phyloP scores from a whole-genome alignment of 1,140 invertebrate genomes.

The Luehdorfia chinensis region DNA sequence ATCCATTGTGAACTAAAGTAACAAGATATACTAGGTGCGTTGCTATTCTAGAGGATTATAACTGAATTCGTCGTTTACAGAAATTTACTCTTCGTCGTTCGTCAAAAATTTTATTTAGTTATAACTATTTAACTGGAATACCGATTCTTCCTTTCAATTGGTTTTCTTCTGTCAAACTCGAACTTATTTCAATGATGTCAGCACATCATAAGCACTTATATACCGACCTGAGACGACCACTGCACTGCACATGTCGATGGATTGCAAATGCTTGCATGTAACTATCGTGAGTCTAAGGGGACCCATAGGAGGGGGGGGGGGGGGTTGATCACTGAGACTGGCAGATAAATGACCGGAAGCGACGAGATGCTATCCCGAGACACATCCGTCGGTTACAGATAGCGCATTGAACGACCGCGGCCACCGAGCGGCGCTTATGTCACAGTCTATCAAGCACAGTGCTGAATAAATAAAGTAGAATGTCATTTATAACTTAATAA shows the following conservation, averaged over 20 bases:
- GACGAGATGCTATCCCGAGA: slow-evolving; percentile 33
- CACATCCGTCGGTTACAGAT: slow-evolving; percentile 35
- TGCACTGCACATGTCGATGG: slow-evolving; percentile 3
- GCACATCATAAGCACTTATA: no score
- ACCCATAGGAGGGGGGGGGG: slow-evolving; percentile 1
- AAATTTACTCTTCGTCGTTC: no score
- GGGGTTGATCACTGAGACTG: slow-evolving; percentile 24
- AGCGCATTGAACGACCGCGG: slow-evolving; percentile 21
- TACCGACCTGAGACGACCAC: no score
- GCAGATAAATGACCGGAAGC: slow-evolving; percentile 55
- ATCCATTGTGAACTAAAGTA: no score
- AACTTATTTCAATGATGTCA: no score
- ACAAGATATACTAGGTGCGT: no score
- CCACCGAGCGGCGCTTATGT: slow-evolving; percentile 9
- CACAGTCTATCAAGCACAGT: slow-evolving; percentile 8
- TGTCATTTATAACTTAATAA: slow-evolving; percentile 12
- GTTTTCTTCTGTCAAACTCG: no score
- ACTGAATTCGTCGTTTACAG: no score
- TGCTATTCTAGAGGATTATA: no score
- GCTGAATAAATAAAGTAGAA: slow-evolving; percentile 1
- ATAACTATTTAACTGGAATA: no score
- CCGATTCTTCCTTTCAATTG: no score
- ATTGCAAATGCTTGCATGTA: background rate
- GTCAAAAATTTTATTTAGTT: no score
- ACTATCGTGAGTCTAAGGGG: background rate